phyloP scores from a whole-genome alignment of 2,113 vertebrate genomes.

The Coptodon rendalli region DNA sequence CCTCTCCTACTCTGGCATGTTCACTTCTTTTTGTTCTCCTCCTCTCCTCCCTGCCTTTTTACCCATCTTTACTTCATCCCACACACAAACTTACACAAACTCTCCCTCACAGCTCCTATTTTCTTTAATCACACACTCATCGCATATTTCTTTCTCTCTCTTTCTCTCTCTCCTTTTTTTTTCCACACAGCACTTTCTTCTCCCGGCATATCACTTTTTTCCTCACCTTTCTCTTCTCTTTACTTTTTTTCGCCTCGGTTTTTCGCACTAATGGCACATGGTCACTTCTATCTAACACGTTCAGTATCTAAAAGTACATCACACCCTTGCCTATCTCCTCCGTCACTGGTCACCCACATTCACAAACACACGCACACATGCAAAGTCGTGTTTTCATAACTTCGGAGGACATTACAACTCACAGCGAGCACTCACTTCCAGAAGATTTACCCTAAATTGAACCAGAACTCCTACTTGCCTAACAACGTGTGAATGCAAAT shows the following conservation, averaged over 20 bases:
- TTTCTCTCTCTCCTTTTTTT: not conserved
- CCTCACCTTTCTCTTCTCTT: slow-evolving; percentile 39
- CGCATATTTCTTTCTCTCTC: not conserved
- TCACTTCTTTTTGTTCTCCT: slow-evolving; percentile 27
- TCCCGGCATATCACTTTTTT: slow-evolving; percentile 32
- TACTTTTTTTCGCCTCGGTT: slow-evolving; percentile 30
- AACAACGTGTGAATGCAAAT: not conserved
- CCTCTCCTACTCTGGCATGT: slow-evolving; percentile 39
- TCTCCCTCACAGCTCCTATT: not conserved
- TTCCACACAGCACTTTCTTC: slow-evolving; percentile 13
- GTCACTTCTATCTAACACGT: slow-evolving; percentile 57
- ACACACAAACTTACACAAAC: slow-evolving; percentile 22
- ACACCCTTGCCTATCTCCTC: slow-evolving; percentile 53
- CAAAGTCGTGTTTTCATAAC: not conserved
- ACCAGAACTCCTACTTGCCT: not conserved
- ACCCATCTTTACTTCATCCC: slow-evolving; percentile 22
- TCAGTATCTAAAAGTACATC: slow-evolving; percentile 65
- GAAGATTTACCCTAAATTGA: not conserved
- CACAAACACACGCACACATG: not conserved
- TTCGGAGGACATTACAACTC: not conserved
- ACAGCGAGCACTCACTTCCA: not conserved
- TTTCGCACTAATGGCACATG: slow-evolving; percentile 50
- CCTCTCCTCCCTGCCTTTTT: not conserved
- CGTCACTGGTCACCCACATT: slow-evolving; percentile 39
- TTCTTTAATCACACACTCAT: slow-evolving; percentile 10